These are phyloP conservation scores for Chymomyza costata DNA, from an alignment of 1,140 invertebrate genomes.

Conservation along the genomic window DNA sequence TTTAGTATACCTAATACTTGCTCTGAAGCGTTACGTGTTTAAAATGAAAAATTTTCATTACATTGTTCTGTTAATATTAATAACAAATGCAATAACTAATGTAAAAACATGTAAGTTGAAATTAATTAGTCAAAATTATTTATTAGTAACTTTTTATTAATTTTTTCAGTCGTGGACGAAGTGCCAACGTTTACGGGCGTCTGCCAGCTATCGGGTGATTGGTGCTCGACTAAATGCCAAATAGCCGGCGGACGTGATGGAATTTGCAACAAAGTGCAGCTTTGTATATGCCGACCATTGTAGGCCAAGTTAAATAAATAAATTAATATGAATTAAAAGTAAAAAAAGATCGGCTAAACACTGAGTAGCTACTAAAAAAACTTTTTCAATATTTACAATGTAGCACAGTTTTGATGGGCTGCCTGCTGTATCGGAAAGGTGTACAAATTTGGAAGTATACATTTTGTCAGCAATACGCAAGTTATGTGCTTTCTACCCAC, in stretches of 20 bases:
- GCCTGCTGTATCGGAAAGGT: background rate
- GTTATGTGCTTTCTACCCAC: slow-evolving; percentile 64
- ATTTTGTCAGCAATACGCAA: slow-evolving; percentile 5
- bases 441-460: background rate
- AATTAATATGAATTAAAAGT: slow-evolving; percentile 7
- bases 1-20: no score
- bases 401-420: slow-evolving; percentile 14
- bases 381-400: slow-evolving; percentile 43
- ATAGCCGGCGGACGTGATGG: slow-evolving; percentile 56
- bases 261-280: slow-evolving; percentile 47
- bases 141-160: no score
- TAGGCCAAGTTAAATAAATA: slow-evolving; percentile 16
- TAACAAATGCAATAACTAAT: no score
- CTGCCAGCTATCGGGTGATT: slow-evolving; percentile 47
- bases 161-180: slow-evolving; percentile 28
- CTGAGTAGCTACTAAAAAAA: background rate
- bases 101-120: no score
- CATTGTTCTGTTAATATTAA: background rate
- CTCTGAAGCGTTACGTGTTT: no score
- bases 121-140: no score
- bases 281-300: slow-evolving; percentile 55
- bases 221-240: slow-evolving; percentile 48
- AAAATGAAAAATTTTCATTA: slow-evolving; percentile 6
- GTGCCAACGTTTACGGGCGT: slow-evolving; percentile 37
- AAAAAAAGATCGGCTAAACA: background rate